Conservation (phyloP, 1,140 invertebrate species). For the Ganaspis sp. region DNA sequence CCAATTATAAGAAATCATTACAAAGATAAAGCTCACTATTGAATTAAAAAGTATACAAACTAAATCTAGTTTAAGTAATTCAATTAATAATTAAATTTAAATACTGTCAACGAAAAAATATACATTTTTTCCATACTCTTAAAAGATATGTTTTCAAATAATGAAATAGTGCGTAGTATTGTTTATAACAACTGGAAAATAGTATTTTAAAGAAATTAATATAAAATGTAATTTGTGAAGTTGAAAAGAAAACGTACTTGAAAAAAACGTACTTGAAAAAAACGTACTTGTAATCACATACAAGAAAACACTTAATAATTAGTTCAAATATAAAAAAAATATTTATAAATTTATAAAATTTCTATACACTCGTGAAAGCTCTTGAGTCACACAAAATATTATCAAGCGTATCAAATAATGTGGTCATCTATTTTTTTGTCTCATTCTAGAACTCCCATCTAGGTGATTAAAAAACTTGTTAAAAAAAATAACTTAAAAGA, state of each 20-base stretch:
- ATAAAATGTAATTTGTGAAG: conserved; percentile 7
- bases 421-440: neutral
- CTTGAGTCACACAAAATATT: neutral
- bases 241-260: conserved; percentile 17
- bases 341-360: conserved; percentile 30
- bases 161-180: neutral
- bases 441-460: neutral
- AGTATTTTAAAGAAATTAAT: neutral
- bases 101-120: neutral
- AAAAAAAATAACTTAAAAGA: neutral
- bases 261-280: neutral
- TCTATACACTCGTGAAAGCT: conserved; percentile 32
- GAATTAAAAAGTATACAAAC: conserved; percentile 13
- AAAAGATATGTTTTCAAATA: neutral
- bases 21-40: neutral
- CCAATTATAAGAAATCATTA: neutral
- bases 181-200: neutral
- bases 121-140: neutral
- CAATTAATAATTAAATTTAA: neutral
- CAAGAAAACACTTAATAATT: neutral
- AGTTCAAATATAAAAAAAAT: conserved; percentile 23
- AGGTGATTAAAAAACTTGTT: neutral
- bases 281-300: neutral
- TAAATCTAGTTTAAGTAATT: neutral
- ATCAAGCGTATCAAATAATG: conserved; percentile 6